These are phyloP conservation scores for Phalacrocorax pelagicus DNA, from an alignment of 2,113 vertebrate genomes.

Conservation along the genomic window DNA sequence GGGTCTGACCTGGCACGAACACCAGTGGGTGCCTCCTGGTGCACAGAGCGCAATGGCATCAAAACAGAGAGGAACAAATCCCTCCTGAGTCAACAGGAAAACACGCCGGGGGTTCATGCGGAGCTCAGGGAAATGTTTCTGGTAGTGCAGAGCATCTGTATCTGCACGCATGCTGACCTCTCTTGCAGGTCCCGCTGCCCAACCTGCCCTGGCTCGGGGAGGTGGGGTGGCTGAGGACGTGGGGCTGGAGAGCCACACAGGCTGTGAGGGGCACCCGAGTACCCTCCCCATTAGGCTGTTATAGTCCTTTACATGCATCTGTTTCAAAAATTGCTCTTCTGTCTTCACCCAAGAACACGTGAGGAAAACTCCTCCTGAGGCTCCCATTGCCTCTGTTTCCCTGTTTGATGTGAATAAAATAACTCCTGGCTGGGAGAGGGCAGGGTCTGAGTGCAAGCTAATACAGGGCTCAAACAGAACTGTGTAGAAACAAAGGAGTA, in stretches of 20 bases:
- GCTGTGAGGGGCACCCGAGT: neutral
- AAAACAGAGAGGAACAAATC: neutral
- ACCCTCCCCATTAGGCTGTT: accelerated
- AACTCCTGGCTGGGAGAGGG: neutral
- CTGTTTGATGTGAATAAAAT: neutral
- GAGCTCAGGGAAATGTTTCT: neutral
- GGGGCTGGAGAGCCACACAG: neutral
- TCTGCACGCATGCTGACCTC: accelerated
- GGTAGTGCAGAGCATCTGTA: accelerated
- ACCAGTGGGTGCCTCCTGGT: neutral
- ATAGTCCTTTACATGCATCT: accelerated
- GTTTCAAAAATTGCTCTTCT: neutral
- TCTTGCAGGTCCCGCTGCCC: neutral
- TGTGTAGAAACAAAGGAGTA: neutral
- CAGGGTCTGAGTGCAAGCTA: neutral
- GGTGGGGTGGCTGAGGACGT: neutral
- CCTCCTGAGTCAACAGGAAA: neutral
- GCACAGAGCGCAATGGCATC: neutral
- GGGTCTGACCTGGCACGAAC: neutral
- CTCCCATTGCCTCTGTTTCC: neutral
- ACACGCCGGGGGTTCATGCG: accelerated
- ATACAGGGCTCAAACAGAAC: neutral
- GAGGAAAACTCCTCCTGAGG: neutral
- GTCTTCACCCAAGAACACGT: accelerated
- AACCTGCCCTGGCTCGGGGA: neutral